Evolutionary conservation across 2,113 vertebrate genomes (phyloP).

Genomic region (Myiozetetes cayanensis): DNA sequence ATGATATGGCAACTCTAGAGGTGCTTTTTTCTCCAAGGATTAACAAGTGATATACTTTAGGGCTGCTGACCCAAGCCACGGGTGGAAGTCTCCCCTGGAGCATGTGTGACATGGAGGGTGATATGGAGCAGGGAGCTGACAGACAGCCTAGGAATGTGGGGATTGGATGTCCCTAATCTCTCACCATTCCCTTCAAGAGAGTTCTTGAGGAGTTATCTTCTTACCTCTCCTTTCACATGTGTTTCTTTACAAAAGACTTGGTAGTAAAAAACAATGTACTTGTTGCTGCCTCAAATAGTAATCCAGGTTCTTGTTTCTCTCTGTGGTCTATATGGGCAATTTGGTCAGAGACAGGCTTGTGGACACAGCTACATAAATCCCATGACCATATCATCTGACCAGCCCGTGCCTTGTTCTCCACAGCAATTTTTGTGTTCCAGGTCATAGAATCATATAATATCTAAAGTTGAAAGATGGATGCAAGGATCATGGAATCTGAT

Average conservation of each 20-base stretch:
- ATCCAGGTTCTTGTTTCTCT: not conserved
- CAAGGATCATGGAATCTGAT: not conserved
- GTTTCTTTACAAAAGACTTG: not conserved
- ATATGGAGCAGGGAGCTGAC: not conserved
- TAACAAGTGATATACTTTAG: not conserved
- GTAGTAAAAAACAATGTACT: not conserved
- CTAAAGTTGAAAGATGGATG: not conserved
- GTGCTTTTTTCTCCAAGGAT: not conserved
- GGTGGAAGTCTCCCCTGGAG: not conserved
- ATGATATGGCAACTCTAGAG: not conserved
- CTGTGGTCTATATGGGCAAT: accelerated
- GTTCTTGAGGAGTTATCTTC: not conserved
- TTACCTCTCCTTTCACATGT: accelerated
- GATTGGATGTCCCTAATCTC: not conserved
- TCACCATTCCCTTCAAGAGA: not conserved
- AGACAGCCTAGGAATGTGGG: accelerated
- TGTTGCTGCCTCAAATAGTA: not conserved
- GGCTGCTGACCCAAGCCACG: not conserved
- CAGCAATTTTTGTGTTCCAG: not conserved
- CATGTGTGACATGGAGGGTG: accelerated
- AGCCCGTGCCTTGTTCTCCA: not conserved
- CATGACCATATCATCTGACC: no score
- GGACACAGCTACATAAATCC: not conserved
- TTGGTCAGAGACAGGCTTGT: not conserved
- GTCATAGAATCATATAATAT: not conserved